These are phyloP conservation scores for Sphaeramia orbicularis DNA, from an alignment of 2,797 vertebrate species.

Conservation along the genomic window DNA sequence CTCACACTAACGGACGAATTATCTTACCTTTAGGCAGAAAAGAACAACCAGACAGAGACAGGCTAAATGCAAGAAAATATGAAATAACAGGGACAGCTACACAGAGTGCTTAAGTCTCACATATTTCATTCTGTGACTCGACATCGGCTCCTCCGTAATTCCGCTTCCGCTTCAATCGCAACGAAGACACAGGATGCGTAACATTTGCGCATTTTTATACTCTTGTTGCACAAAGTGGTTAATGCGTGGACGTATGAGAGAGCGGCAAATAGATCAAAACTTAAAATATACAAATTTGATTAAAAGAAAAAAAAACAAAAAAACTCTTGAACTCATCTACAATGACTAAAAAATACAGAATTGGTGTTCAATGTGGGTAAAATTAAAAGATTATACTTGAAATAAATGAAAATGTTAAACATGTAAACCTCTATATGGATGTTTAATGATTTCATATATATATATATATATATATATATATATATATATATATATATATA, in stretches of 20 bases:
- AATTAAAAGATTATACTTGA: too few species aligned
- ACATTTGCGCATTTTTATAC: constrained; percentile 51
- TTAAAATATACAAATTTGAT: background rate
- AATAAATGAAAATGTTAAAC: too few species aligned
- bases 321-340: background rate
- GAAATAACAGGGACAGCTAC: constrained; percentile 12
- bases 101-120: constrained; percentile 52
- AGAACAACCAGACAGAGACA: background rate
- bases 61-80: background rate
- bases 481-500: too few species aligned
- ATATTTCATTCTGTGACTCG: constrained; percentile 59
- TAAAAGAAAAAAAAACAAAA: background rate
- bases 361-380: too few species aligned
- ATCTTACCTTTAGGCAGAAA: constrained; percentile 67
- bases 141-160: constrained; percentile 38
- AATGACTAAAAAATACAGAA: background rate
- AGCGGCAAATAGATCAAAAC: too few species aligned
- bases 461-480: too few species aligned
- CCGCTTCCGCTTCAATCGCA: constrained; percentile 69
- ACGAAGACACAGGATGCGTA: constrained; percentile 33
- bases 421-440: too few species aligned
- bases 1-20: background rate
- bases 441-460: too few species aligned
- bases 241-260: background rate
- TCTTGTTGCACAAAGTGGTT: background rate